Evolutionary conservation across 1,140 invertebrate genomes (phyloP), one percentile per base, ranked within the genome.

Genomic region (Hylyphantes graminicola): DNA sequence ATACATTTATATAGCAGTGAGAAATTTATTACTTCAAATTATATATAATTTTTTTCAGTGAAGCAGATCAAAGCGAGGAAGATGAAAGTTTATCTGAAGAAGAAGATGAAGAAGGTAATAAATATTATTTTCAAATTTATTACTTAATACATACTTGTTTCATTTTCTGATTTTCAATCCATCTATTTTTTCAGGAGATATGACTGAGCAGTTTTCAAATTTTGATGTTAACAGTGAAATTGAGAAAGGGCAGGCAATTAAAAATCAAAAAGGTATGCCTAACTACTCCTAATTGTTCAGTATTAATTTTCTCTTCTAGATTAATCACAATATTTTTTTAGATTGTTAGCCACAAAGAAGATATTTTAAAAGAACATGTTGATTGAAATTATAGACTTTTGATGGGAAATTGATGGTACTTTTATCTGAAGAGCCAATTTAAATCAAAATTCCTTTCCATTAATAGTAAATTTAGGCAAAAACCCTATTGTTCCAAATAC

Each of bases 161-260:
- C 3, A 21, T 74, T 10, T 9, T 70, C 21, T 64, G 15, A 51
- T 9, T 10, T 63, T 61, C n/a, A 67, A 70, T 59, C 17, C 51
- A 7, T 65, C 50, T 67, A 3, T 19, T 57, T 81, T 15, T 61
- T 75, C n/a, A 57, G 86, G 68, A 7, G 85, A 85, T 15, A 67
- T 86, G 75, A 74, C 84, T 53, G 13, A 81, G 19, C 87, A 87
- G 63, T 88, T 89, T 79, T 88, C 87, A 12, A 87, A 87, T 70
- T 74, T 87, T 53, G 92, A 93, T 89, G 85, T 91, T 6, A 89
- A 89, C n/a, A 91, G 91, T 86, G 93, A 95, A 88, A 91, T 94
- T 5, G 93, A 94, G 87, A 96, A 95, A 90, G 94, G 94, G 53
- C 90, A 91, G n/a, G 93, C 93, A 88, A 93, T 96, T 1, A 92